phyloP scores from a whole-genome alignment of 2,113 vertebrate species.

The Hemiprocne comata region DNA sequence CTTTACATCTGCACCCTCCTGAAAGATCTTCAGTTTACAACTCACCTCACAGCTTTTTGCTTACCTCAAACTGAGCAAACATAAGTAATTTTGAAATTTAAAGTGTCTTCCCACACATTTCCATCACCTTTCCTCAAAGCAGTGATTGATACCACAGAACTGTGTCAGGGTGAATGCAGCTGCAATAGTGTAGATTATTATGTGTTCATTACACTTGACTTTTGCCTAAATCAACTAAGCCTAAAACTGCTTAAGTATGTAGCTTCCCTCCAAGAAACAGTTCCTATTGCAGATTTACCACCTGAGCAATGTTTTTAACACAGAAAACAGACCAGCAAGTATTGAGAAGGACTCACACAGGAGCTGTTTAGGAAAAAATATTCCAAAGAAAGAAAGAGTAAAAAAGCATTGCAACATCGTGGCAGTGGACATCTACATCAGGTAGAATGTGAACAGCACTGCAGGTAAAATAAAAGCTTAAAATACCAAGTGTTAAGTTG shows the following conservation, averaged over 20 bases:
- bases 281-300: not conserved
- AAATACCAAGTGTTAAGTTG: not conserved
- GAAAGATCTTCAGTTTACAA: not conserved
- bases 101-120: not conserved
- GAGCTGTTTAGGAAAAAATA: not conserved
- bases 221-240: not conserved
- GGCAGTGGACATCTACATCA: not conserved
- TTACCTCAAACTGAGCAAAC: not conserved
- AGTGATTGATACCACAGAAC: not conserved
- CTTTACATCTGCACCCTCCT: fast-evolving
- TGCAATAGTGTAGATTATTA: not conserved
- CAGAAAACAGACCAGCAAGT: not conserved
- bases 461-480: not conserved
- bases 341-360: not conserved
- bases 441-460: not conserved
- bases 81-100: not conserved
- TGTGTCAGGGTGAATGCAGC: not conserved
- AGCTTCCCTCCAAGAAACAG: not conserved
- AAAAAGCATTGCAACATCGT: not conserved
- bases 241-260: not conserved
- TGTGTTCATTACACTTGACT: not conserved
- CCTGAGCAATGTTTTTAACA: not conserved
- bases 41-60: not conserved
- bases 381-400: not conserved
- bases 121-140: not conserved